Conservation (phyloP, 2,888 invertebrate species). For the Macrophya alboannulata region DNA sequence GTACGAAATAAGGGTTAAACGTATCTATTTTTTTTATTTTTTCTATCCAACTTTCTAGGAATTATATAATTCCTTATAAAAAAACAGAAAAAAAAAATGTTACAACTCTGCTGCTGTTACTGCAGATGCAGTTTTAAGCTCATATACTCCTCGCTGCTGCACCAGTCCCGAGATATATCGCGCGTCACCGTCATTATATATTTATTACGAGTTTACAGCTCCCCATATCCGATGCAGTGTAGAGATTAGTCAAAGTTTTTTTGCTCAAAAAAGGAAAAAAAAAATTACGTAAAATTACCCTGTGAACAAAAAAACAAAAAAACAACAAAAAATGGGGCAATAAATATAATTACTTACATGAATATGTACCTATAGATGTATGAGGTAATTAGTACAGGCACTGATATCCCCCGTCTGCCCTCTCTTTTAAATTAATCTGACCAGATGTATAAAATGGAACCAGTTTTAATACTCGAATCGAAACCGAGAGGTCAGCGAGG, state of each 20-base stretch:
- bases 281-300: background rate
- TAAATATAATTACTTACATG: background rate
- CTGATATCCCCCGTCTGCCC: background rate
- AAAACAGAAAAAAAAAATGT: background rate
- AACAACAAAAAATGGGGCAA: background rate
- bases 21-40: background rate
- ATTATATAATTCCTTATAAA: background rate
- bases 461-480: conserved; percentile 47
- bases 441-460: conserved; percentile 47
- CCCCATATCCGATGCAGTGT: background rate
- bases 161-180: background rate
- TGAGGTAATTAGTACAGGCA: conserved; percentile 20
- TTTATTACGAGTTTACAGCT: conserved; percentile 16
- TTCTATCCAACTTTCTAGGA: background rate
- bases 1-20: background rate
- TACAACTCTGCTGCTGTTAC: background rate
- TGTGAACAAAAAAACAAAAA: background rate
- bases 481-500: conserved; percentile 17
- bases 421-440: background rate
- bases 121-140: background rate
- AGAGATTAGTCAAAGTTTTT: conserved; percentile 1
- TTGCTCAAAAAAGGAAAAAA: background rate
- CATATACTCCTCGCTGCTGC: background rate
- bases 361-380: background rate
- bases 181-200: conserved; percentile 17